Evolutionary conservation across 2,113 vertebrate species (phyloP).

Genomic region (Gulo gulo): DNA sequence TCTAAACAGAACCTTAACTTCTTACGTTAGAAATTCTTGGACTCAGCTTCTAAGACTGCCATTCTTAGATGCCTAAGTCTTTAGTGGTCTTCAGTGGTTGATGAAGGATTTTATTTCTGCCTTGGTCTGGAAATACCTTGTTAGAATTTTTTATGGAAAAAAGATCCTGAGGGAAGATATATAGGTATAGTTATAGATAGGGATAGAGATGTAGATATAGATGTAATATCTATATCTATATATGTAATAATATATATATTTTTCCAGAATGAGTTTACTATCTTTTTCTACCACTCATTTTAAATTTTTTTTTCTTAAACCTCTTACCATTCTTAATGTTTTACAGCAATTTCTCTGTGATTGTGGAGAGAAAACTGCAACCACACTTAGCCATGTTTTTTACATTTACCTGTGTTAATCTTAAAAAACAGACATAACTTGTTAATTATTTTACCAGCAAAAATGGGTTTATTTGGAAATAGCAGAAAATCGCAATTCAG

Average conservation of each 20-base stretch:
- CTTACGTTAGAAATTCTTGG: background rate
- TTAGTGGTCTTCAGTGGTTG: background rate
- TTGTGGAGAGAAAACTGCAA: background rate
- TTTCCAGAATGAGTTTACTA: background rate
- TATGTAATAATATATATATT: background rate
- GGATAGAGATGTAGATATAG: background rate
- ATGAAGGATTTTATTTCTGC: background rate
- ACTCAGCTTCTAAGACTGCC: background rate
- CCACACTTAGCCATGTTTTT: background rate
- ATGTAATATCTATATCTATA: no score
- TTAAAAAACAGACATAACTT: background rate
- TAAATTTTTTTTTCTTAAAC: background rate
- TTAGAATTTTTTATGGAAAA: background rate
- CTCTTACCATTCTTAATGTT: background rate
- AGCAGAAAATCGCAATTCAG: background rate
- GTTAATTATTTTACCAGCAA: background rate
- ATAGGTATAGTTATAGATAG: no score
- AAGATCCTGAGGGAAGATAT: background rate
- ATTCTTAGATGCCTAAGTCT: background rate
- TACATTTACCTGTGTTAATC: background rate
- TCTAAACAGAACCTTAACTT: background rate
- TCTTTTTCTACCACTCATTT: background rate
- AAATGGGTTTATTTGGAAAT: background rate
- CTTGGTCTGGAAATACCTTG: slow-evolving; percentile 13
- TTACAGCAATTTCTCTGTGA: background rate